Percentiles rank a stretch among this genome's conserved stretches.
Conservation (phyloP, 1,140 invertebrate genomes). For the Drosophila melanica region DNA sequence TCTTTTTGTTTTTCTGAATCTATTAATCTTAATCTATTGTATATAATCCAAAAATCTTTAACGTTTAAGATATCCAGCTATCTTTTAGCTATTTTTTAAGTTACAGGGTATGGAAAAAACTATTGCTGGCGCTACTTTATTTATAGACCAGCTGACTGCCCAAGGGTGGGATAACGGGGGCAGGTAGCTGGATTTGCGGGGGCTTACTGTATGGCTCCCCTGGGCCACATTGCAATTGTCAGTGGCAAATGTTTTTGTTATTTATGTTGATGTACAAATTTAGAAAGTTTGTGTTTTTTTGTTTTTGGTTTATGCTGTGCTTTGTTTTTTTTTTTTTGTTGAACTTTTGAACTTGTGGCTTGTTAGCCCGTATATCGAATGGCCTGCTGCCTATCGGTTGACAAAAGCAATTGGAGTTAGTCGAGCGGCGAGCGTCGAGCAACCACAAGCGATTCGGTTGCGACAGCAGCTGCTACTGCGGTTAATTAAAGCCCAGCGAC, state of each 20-base stretch:
- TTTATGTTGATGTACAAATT: conserved; percentile 54
- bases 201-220: conserved; percentile 33
- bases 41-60: too few species aligned
- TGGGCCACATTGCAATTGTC: conserved; percentile 56
- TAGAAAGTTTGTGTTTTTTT: conserved; percentile 40
- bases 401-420: conserved; percentile 64
- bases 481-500: conserved; percentile 61
- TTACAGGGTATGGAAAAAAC: conserved; percentile 17
- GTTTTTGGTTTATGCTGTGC: conserved; percentile 10
- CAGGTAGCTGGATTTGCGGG: not conserved
- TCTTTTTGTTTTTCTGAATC: not conserved
- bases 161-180: not conserved
- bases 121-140: conserved; percentile 30
- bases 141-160: conserved; percentile 27
- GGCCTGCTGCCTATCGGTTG: conserved; percentile 56
- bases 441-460: conserved; percentile 62
- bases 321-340: conserved; percentile 11
- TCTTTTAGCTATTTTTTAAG: not conserved
- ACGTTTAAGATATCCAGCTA: too few species aligned
- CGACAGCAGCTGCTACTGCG: conserved; percentile 47
- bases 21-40: too few species aligned
- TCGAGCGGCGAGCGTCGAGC: conserved; percentile 53
- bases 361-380: conserved; percentile 45
- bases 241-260: conserved; percentile 52
- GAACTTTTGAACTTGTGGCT: conserved; percentile 71